Evolutionary conservation across 2,888 invertebrate species (phyloP).

Genomic region (Amphipoea lucens): DNA sequence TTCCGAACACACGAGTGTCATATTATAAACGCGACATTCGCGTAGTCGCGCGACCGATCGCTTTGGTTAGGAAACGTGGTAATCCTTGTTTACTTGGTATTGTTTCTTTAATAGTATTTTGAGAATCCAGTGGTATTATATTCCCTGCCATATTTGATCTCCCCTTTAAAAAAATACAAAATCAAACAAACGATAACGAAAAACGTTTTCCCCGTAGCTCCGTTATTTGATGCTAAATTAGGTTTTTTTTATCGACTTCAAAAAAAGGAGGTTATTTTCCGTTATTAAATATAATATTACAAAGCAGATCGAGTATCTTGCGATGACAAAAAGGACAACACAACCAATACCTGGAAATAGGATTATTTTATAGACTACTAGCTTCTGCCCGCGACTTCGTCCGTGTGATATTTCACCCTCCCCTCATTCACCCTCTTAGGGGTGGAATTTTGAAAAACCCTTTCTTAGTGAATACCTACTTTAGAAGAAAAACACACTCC

Average conservation of each 20-base stretch:
- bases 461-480: too few species aligned
- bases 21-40: background rate
- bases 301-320: conserved; percentile 17
- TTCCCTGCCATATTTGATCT: conserved; percentile 23
- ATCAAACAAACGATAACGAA: background rate
- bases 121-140: conserved; percentile 11
- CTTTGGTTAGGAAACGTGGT: background rate
- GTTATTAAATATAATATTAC: conserved; percentile 11
- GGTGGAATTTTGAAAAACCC: too few species aligned
- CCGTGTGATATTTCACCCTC: too few species aligned
- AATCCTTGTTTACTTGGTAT: background rate
- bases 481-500: too few species aligned
- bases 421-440: too few species aligned
- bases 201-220: conserved; percentile 23
- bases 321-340: background rate
- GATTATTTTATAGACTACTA: background rate
- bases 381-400: too few species aligned
- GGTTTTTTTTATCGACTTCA: background rate
- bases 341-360: too few species aligned
- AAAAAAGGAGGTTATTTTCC: too few species aligned
- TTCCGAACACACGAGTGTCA: background rate
- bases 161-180: background rate
- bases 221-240: conserved; percentile 13
- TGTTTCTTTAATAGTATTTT: background rate
- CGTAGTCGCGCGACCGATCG: too few species aligned